phyloP scores from a whole-genome alignment of 2,888 invertebrate genomes.

The Alentia gelatinosa region DNA sequence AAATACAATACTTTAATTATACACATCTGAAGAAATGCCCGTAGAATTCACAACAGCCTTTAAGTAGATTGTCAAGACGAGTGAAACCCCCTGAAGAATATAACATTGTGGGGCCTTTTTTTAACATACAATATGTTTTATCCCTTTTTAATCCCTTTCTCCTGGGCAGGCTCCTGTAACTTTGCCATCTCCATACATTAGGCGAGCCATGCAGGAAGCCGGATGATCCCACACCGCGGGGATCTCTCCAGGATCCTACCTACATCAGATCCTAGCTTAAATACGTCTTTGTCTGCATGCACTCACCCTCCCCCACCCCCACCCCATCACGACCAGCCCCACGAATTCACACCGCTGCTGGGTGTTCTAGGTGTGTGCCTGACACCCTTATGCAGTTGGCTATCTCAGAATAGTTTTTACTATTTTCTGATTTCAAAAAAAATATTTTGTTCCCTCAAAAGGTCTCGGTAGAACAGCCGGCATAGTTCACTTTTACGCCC shows the following conservation, averaged over 20 bases:
- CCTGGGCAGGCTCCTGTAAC: slow-evolving; percentile 30
- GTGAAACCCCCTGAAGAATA: background rate
- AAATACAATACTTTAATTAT: slow-evolving; percentile 50
- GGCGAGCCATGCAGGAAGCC: background rate
- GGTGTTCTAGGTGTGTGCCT: too few species aligned
- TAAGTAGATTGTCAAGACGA: slow-evolving; percentile 26
- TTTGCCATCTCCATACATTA: slow-evolving; percentile 5
- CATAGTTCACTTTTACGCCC: too few species aligned
- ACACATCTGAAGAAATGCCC: slow-evolving; percentile 12
- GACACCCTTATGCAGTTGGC: too few species aligned
- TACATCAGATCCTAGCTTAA: background rate
- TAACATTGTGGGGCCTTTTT: background rate
- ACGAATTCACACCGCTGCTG: too few species aligned
- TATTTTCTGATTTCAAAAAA: too few species aligned
- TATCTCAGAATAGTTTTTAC: too few species aligned
- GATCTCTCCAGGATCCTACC: background rate
- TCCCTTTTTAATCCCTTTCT: background rate
- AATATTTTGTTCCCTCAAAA: too few species aligned
- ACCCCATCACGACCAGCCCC: too few species aligned
- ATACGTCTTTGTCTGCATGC: slow-evolving; percentile 13
- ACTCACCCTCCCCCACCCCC: too few species aligned
- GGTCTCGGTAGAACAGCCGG: too few species aligned
- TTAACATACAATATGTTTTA: slow-evolving; percentile 19
- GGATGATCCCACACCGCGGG: slow-evolving; percentile 10
- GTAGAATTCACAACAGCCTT: background rate